Evolutionary conservation across 2,888 invertebrate genomes (phyloP).

Genomic region (Lepidochrysops patricia): DNA sequence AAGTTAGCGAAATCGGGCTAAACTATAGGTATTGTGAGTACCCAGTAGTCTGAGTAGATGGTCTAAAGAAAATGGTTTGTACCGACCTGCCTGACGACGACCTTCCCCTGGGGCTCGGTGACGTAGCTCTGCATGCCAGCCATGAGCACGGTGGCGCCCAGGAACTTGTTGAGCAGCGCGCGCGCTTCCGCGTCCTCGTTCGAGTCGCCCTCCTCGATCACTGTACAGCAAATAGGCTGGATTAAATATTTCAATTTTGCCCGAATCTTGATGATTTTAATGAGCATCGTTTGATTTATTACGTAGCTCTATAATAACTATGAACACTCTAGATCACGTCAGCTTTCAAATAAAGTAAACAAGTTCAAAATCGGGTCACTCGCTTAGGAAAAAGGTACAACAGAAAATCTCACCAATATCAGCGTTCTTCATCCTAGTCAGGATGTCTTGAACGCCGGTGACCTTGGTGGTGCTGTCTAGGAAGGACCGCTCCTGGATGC

Average conservation of each 20-base stretch:
- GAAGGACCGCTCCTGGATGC: slow-evolving; percentile 73
- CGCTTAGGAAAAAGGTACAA: neutral
- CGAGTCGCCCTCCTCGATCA: slow-evolving; percentile 78
- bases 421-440: slow-evolving; percentile 85
- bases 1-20: too few relatives aligned
- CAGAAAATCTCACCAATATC: slow-evolving; percentile 72
- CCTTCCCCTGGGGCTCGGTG: slow-evolving; percentile 41
- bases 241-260: too few relatives aligned
- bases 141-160: slow-evolving; percentile 87
- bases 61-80: neutral
- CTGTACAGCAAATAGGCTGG: too few relatives aligned
- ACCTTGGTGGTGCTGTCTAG: slow-evolving; percentile 81
- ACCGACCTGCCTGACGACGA: slow-evolving; percentile 44
- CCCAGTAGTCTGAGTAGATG: too few relatives aligned
- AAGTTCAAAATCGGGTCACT: too few relatives aligned
- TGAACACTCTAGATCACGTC: too few relatives aligned
- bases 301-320: too few relatives aligned
- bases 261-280: too few relatives aligned
- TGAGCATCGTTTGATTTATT: too few relatives aligned
- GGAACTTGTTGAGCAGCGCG: slow-evolving; percentile 86
- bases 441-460: slow-evolving; percentile 82
- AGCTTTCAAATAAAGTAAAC: too few relatives aligned
- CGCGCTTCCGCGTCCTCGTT: slow-evolving; percentile 82
- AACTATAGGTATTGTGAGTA: too few relatives aligned
- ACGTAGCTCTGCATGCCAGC: slow-evolving; percentile 81